phyloP scores from a whole-genome alignment of 35 echinoderm and acorn worm species.

The Ophiothrix spiculata region DNA sequence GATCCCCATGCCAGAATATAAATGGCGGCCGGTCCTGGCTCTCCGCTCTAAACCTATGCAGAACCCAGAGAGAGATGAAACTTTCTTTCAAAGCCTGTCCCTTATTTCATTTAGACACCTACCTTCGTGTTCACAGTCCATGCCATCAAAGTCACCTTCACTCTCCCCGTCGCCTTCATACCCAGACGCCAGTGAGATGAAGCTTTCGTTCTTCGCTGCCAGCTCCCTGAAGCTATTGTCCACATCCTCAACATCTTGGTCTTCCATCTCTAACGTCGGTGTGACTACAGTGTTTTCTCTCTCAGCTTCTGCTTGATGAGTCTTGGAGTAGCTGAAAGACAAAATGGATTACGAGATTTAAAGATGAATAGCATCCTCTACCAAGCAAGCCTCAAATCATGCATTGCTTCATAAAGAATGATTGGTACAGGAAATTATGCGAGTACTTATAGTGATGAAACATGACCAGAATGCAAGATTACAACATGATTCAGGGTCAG shows the following conservation, averaged over 20 bases:
- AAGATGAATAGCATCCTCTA: too few relatives aligned
- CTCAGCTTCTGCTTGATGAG: conserved; percentile 14
- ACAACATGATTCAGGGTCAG: too few relatives aligned
- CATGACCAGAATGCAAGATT: too few relatives aligned
- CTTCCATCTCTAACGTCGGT: conserved; percentile 1
- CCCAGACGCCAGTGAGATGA: conserved; percentile 14
- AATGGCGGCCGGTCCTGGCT: too few relatives aligned
- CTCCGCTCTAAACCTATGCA: background rate
- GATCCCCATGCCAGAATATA: too few relatives aligned
- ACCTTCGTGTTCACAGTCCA: background rate
- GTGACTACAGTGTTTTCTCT: conserved; percentile 19
- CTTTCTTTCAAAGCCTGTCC: background rate
- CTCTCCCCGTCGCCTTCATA: conserved; percentile 33
- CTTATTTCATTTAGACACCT: too few relatives aligned
- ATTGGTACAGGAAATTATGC: too few relatives aligned
- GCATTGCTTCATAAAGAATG: too few relatives aligned
- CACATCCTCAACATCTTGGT: background rate
- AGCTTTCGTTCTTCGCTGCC: conserved; percentile 2
- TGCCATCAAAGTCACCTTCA: conserved; percentile 7
- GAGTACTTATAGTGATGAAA: too few relatives aligned
- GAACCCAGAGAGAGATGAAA: background rate
- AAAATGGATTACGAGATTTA: background rate
- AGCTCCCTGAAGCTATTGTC: background rate
- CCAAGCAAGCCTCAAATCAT: too few relatives aligned
- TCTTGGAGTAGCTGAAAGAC: background rate